Evolutionary conservation across 2,113 vertebrate species (phyloP).

Genomic region (Pyxicephalus adspersus): DNA sequence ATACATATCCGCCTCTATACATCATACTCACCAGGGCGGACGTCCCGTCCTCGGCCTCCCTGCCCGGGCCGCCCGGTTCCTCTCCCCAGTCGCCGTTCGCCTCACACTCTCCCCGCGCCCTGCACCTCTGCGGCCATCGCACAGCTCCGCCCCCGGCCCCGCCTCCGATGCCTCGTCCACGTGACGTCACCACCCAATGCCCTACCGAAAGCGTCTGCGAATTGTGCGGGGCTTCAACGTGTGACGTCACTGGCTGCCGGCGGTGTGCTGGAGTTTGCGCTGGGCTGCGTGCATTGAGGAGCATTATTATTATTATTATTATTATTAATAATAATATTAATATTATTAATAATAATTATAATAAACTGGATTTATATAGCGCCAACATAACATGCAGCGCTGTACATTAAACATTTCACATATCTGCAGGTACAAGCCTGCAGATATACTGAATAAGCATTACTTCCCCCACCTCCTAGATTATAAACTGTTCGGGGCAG

Average conservation of each 20-base stretch:
- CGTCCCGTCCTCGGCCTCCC: constrained; percentile 51
- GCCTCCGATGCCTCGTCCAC: constrained; percentile 9
- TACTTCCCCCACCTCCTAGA: too few relatives aligned
- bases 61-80: constrained; percentile 25
- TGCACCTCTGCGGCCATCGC: constrained; percentile 55
- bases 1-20: neutral
- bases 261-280: too few relatives aligned
- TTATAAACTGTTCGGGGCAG: too few relatives aligned
- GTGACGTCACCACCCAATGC: constrained; percentile 59
- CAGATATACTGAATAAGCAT: too few relatives aligned
- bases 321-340: too few relatives aligned
- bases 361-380: too few relatives aligned
- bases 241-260: neutral
- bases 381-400: too few relatives aligned
- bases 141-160: neutral
- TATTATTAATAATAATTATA: too few relatives aligned
- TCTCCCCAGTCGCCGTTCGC: constrained; percentile 9
- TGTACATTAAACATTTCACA: too few relatives aligned
- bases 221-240: neutral
- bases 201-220: constrained; percentile 28
- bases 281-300: too few relatives aligned
- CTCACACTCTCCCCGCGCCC: constrained; percentile 33
- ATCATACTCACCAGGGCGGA: constrained; percentile 25
- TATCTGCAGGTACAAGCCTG: too few relatives aligned
- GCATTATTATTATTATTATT: too few relatives aligned